Conservation (phyloP, 2,888 invertebrate species). For the Synanthedon myopaeformis region DNA sequence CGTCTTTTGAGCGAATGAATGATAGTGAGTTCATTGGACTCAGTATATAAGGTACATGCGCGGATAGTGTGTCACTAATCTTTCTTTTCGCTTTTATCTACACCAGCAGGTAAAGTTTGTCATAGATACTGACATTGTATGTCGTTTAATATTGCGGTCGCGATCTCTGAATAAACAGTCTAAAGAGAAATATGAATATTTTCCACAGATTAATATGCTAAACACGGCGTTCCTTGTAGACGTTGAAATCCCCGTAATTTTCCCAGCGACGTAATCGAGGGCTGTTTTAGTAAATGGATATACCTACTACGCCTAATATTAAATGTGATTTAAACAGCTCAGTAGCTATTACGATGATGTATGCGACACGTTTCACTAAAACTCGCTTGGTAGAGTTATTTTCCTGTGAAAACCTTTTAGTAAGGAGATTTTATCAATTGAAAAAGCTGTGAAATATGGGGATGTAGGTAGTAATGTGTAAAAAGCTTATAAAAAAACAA, state of each 20-base stretch:
- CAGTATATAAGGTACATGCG: no score
- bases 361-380: constrained; percentile 11
- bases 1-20: no score
- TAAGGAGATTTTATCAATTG: not conserved
- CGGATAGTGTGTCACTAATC: no score
- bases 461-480: no score
- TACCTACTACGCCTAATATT: constrained; percentile 9
- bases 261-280: constrained; percentile 13
- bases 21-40: no score
- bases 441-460: no score
- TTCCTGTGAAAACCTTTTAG: not conserved
- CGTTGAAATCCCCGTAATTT: constrained; percentile 15
- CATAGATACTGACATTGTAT: not conserved
- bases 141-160: not conserved
- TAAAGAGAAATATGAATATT: constrained; percentile 14
- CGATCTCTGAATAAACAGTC: constrained; percentile 10
- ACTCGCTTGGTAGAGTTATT: constrained; percentile 1
- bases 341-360: constrained; percentile 11
- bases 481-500: no score
- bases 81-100: no score
- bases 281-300: constrained; percentile 14
- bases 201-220: constrained; percentile 17
- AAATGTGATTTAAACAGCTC: constrained; percentile 14
- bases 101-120: no score
- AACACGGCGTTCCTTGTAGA: constrained; percentile 10